phyloP scores from a whole-genome alignment of 2,888 invertebrate genomes.

The Timema cristinae region DNA sequence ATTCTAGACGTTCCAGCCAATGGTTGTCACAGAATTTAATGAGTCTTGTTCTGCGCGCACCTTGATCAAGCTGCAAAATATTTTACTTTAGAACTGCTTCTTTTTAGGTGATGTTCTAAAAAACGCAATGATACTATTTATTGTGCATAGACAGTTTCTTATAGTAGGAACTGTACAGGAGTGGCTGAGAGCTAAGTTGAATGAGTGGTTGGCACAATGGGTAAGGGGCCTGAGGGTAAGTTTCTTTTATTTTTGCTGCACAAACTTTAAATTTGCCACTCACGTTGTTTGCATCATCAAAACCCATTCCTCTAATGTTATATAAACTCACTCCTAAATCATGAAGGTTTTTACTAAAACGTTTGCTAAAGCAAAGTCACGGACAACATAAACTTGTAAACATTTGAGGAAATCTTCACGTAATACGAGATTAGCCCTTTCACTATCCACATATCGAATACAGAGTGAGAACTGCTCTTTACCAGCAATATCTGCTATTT shows the following conservation, averaged over 20 bases:
- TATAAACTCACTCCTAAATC: neutral
- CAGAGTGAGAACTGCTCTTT: too few relatives aligned
- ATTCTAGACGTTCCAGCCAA: neutral
- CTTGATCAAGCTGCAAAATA: neutral
- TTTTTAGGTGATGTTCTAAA: conserved; percentile 2
- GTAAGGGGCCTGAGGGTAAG: neutral
- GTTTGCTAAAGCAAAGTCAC: neutral
- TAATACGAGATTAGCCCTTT: neutral
- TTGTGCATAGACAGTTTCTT: conserved; percentile 2
- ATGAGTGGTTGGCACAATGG: neutral
- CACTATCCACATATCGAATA: neutral
- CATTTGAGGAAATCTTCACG: conserved; percentile 5
- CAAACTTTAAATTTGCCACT: neutral
- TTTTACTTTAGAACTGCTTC: neutral
- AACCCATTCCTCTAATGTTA: neutral
- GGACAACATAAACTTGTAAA: neutral
- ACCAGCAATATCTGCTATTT: too few relatives aligned
- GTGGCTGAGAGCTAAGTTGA: neutral
- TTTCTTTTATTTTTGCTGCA: conserved; percentile 4
- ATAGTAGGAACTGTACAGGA: neutral
- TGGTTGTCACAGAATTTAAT: neutral
- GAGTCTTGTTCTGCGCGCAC: neutral
- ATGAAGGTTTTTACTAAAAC: conserved; percentile 8
- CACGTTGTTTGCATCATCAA: conserved; percentile 8
- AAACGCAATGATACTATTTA: conserved; percentile 7